A percentile compares a stretch with the other conserved stretches of the same genome.
Evolutionary conservation across 30 jellyfish, hydroid and myxozoan genomes (phyloP).

Genomic region (Aurelia sp.): DNA sequence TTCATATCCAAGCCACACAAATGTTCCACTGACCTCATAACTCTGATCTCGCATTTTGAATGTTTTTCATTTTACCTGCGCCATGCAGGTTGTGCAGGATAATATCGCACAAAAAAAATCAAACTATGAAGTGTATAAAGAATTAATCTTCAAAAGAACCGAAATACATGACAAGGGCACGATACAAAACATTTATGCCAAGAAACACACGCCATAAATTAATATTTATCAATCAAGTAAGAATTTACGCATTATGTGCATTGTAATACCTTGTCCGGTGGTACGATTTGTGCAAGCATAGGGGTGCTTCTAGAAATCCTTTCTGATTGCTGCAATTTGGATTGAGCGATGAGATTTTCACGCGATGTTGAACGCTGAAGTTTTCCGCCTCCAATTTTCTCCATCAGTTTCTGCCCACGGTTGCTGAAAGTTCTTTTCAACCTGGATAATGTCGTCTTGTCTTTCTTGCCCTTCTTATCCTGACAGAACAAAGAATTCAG

Average conservation of each 20-base stretch:
- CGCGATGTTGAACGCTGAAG: constrained; percentile 95
- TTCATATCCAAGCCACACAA: too few relatives aligned
- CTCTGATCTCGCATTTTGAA: too few relatives aligned
- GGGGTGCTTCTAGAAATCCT: constrained; percentile 98
- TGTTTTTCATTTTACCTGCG: too few relatives aligned
- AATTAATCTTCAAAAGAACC: too few relatives aligned
- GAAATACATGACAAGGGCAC: background rate
- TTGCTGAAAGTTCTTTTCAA: constrained; percentile 96
- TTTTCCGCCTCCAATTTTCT: constrained; percentile 94
- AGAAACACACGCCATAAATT: constrained; percentile 2
- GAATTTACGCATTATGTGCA: constrained; percentile 19
- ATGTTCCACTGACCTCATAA: too few relatives aligned
- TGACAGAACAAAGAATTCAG: constrained; percentile 63
- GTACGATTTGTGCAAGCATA: constrained; percentile 89
- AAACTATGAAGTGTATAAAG: too few relatives aligned
- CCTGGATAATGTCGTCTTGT: constrained; percentile 94
- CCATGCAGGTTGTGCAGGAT: too few relatives aligned
- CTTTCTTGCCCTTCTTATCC: constrained; percentile 89
- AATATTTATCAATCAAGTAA: background rate
- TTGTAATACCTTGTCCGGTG: constrained; percentile 76
- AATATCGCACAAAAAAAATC: too few relatives aligned
- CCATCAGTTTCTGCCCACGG: constrained; percentile 98
- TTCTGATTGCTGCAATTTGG: constrained; percentile 90
- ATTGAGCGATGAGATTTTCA: constrained; percentile 84
- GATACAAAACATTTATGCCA: background rate